Percentiles rank a stretch among this genome's conserved stretches.
phyloP scores from a whole-genome alignment of 2,888 invertebrate species.

The Eristalis arbustorum region DNA sequence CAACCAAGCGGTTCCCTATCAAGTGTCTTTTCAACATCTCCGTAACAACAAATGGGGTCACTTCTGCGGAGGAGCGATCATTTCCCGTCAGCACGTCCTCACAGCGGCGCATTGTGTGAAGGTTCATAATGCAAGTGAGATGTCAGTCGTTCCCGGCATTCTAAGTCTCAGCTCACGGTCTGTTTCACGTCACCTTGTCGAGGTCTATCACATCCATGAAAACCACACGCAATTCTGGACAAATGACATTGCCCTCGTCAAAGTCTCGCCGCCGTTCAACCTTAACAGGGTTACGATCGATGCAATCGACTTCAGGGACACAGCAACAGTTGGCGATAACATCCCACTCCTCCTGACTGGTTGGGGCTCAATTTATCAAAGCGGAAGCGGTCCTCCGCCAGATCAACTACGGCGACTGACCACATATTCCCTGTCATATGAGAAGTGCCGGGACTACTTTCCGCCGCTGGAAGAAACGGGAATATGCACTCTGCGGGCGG shows the following conservation, averaged over 20 bases:
- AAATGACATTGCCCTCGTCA: slow-evolving; percentile 78
- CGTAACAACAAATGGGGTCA: slow-evolving; percentile 74
- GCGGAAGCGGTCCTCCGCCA: slow-evolving; percentile 2
- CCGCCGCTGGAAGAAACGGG: background rate
- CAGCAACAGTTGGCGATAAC: slow-evolving; percentile 74
- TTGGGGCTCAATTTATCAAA: slow-evolving; percentile 77
- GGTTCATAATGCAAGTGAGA: slow-evolving; percentile 74
- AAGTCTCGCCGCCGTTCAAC: slow-evolving; percentile 75
- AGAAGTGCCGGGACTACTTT: slow-evolving; percentile 73
- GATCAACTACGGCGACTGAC: slow-evolving; percentile 74
- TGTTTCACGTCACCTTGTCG: slow-evolving; percentile 75
- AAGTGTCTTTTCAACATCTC: slow-evolving; percentile 76
- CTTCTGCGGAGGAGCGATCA: slow-evolving; percentile 79
- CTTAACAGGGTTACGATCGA: slow-evolving; percentile 76
- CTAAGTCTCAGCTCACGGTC: slow-evolving; percentile 73
- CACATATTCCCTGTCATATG: slow-evolving; percentile 77
- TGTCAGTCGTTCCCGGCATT: slow-evolving; percentile 76
- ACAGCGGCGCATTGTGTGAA: slow-evolving; percentile 79
- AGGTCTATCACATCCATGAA: slow-evolving; percentile 76
- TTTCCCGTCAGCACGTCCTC: slow-evolving; percentile 76
- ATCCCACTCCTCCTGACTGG: slow-evolving; percentile 76
- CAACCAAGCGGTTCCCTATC: slow-evolving; percentile 73
- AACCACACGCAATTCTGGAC: slow-evolving; percentile 76
- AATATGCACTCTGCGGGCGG: slow-evolving; percentile 9
- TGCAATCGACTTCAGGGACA: slow-evolving; percentile 78